Percentiles rank a stretch among this genome's conserved stretches.
Conservation (phyloP, 2,797 vertebrate genomes). For the Limnodromus scolopaceus region DNA sequence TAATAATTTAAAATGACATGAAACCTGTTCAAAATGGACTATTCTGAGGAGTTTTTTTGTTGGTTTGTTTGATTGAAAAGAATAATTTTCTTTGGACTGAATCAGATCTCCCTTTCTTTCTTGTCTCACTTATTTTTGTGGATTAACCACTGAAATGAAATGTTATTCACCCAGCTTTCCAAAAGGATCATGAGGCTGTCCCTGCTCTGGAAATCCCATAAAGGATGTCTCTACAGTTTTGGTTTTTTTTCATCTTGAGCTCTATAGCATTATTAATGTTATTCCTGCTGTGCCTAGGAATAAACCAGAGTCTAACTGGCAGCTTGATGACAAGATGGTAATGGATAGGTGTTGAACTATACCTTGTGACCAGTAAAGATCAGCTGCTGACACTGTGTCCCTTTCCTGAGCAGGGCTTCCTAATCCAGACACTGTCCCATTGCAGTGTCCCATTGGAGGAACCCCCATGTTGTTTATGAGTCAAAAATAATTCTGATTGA, state of each 20-base stretch:
- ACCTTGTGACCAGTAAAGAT: neutral
- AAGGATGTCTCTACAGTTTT: neutral
- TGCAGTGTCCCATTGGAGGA: neutral
- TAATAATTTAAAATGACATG: neutral
- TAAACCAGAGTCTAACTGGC: neutral
- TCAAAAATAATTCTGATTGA: neutral
- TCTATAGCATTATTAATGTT: neutral
- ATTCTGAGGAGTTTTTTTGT: neutral
- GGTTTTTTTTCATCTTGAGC: neutral
- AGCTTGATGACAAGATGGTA: neutral
- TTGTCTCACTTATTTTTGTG: neutral
- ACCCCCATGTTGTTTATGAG: neutral
- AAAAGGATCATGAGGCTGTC: neutral
- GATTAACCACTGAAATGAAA: neutral
- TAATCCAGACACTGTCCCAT: neutral
- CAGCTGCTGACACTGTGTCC: neutral
- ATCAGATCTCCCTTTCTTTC: neutral
- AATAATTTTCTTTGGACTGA: neutral
- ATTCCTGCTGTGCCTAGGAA: neutral
- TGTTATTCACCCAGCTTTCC: neutral
- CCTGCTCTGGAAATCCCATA: neutral
- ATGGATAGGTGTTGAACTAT: neutral
- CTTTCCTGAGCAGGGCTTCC: neutral
- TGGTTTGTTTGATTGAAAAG: neutral
- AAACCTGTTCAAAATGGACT: neutral